Evolutionary conservation across 2,113 vertebrate species (phyloP), one percentile per base, ranked within the genome.

Genomic region (Chinchilla lanigera): DNA sequence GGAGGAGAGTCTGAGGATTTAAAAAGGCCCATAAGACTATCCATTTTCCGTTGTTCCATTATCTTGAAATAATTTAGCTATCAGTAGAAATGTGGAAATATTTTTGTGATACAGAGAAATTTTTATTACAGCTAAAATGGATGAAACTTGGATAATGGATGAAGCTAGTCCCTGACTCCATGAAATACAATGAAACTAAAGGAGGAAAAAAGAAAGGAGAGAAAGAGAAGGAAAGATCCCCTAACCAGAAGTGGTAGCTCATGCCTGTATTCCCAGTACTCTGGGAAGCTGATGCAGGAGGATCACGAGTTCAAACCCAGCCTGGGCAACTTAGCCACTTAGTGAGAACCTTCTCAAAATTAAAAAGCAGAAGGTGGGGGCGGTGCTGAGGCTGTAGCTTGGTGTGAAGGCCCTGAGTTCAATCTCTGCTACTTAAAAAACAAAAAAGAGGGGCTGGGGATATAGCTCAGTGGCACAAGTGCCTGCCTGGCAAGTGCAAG

Each of bases 51-150:
- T 26, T 82, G 71, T 80, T 90, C 82, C 44, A 61, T 81, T 81
- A 94, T 84, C 60, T 52, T 89, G 92, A 89, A 96, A 94, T 93
- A 94, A 97, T 86, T 94, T 63, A 93, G 91, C 89, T 75, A 83
- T 75, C 93, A 86, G 86, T 86, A 56, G 41, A 90, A 86, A 89
- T 38, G 65, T 41, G 84, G 58, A 73, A 63, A 81, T 89, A 86
- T 38, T 78, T 96, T 44, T 84, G 67, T 69, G 65, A 96, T 93
- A 60, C 0, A 1, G 94, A 83, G 95, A 93, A 87, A 88, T 58
- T 81, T 95, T 87, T 82, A 96, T 88, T 38, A 10, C 77, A 44
- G 58, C n/a, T 75, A 83, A 96, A 93, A 90, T 69, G 71, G 50
- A 88, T 88, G 94, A 71, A 85, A 86, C 75, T 73, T 82, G 82